Evolutionary conservation across 2,797 vertebrate species (phyloP), one percentile per base, ranked within the genome.

Genomic region (Atherinosoma microstoma): DNA sequence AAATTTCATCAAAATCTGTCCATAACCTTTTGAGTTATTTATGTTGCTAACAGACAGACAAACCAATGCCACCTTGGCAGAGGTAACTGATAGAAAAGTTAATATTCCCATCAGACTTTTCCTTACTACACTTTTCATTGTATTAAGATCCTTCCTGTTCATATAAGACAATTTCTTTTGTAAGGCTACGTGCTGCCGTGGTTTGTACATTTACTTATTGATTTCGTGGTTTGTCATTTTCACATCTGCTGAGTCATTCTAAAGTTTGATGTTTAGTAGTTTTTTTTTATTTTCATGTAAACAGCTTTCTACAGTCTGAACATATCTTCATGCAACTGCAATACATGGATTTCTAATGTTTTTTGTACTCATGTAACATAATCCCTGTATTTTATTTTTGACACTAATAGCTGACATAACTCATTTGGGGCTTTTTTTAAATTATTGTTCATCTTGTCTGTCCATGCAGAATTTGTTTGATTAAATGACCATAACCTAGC

Each of bases 131-230:
- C 56, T 74, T 45, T 67, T 74, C 73, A 77, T 70, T 73, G 35
- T 66, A 64, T 65, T 64, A 69, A 71, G 58, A 72, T 66, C 36
- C 72, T 73, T 81, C 74, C 20, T 77, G 73, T 88, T 70, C 60
- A 80, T 78, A 81, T 67, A 49, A 76, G 49, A 79, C 36, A 76
- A 38, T 75, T 83, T 29, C 71, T 66, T 84, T 68, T 70, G 54
- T 18, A 56, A 40, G 59, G 35, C 53, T 79, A 24, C 35, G 58
- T 2, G 29, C 73, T 62, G 47, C 71, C 57, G 58, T 24, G n/a
- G 45, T 62, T 70, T 34, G 69, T 53, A 18, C 11, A 29, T 34
- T 74, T 63, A 40, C 42, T 69, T 49, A 58, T 65, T 74, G 54
- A 71, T 70, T 73, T 36, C 63, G 35, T 27, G 49, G 6, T 30